Evolutionary conservation across 2,888 invertebrate genomes (phyloP), one percentile per base, ranked within the genome.

Genomic region (Dryomyza anilis): DNA sequence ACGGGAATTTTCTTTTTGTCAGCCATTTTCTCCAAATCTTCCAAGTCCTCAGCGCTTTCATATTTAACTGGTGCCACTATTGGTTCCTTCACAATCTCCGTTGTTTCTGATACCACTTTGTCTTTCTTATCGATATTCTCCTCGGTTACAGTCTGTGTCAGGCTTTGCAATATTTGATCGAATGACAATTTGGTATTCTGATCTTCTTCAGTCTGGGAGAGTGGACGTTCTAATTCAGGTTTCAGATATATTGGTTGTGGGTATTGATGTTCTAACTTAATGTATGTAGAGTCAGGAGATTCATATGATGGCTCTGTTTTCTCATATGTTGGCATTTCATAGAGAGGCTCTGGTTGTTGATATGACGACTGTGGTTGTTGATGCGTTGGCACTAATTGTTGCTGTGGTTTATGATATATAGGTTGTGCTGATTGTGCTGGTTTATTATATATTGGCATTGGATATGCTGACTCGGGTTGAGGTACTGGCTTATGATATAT

Each of bases 131-230:
- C 30, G 5, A 23, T n/a, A 23, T 45, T 29, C 39, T 55, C 55
- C 0, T 67, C 55, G 12, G 52, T 1, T 3, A 69, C 59, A 56
- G 74, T 75, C 43, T 79, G 74, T 3, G 80, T 79, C 0, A 82
- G 71, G 5, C 77, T 76, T 57, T 79, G 78, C 43, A 82, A 73
- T 27, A 81, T 81, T 72, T 81, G 81, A 68, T 82, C 80, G 71
- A 81, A 78, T 0, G 82, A 81, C 2, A 77, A 67, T 59, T 80
- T 75, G 4, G 79, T 73, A 33, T 76, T 70, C 6, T 74, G 69
- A 63, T 78, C 80, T 2, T 77, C 75, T 10, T 52, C 67, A 19
- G 29, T 48, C 50, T 7, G 64, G 45, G 6, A 19, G 14, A 55
- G 52, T 27, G 61, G 56, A n/a, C n/a, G n/a, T n/a, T n/a, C n/a